Conservation (phyloP, 2,888 invertebrate species). For the Galeruca laticollis region DNA sequence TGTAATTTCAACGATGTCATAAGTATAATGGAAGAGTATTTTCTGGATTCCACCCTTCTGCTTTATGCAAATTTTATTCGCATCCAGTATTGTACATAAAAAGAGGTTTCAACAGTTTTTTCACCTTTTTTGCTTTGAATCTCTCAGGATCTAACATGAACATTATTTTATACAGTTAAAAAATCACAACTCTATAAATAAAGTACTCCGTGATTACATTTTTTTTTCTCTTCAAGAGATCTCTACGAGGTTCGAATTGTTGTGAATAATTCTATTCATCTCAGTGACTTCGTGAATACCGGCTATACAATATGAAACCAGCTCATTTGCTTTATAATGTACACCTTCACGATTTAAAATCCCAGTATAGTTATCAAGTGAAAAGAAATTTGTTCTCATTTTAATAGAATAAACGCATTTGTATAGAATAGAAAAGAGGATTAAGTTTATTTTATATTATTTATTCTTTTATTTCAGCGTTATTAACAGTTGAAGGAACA, state of each 20-base stretch:
- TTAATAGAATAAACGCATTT: too few species aligned
- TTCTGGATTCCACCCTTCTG: conserved; percentile 25
- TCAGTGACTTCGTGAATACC: background rate
- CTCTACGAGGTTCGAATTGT: background rate
- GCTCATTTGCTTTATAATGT: background rate
- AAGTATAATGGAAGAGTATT: conserved; percentile 36
- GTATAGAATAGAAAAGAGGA: too few species aligned
- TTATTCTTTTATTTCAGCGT: too few species aligned
- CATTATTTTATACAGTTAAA: background rate
- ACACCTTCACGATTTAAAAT: background rate
- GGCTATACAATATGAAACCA: background rate
- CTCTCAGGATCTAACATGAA: background rate
- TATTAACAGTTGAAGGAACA: too few species aligned
- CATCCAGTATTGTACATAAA: conserved; percentile 21
- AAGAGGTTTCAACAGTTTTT: conserved; percentile 27
- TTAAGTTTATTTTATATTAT: too few species aligned
- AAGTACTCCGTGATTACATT: background rate
- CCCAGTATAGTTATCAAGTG: background rate
- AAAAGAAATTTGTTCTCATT: too few species aligned
- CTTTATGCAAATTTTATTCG: conserved; percentile 39
- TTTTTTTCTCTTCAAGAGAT: background rate
- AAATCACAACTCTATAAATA: conserved; percentile 9
- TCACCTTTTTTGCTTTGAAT: conserved; percentile 11
- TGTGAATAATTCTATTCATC: background rate
- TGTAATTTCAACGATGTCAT: conserved; percentile 30